Percentiles rank a stretch among this genome's conserved stretches.
Evolutionary conservation across 2,888 invertebrate genomes (phyloP).

Genomic region (Argyra leucocephala): DNA sequence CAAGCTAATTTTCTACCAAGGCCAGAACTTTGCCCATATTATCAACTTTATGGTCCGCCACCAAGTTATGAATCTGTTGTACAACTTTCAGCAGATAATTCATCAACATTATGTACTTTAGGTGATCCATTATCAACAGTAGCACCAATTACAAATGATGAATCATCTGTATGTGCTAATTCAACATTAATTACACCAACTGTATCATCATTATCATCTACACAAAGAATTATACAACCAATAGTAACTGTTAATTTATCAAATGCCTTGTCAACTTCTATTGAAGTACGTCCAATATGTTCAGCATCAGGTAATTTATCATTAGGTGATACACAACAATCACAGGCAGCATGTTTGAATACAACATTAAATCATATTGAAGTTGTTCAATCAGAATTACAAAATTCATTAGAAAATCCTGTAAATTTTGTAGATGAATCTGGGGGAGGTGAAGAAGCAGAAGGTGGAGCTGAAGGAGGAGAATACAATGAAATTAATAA

Average conservation of each 20-base stretch:
- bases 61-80: slow-evolving; percentile 46
- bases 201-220: background rate
- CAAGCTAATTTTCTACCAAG: background rate
- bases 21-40: slow-evolving; percentile 36
- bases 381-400: background rate
- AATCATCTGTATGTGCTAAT: background rate
- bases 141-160: background rate
- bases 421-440: background rate
- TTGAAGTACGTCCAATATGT: background rate
- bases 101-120: slow-evolving; percentile 21
- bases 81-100: slow-evolving; percentile 19
- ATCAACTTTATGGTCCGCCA: slow-evolving; percentile 45
- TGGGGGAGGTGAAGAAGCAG: background rate
- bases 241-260: background rate
- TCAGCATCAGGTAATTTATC: slow-evolving; percentile 6
- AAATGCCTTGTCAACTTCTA: slow-evolving; percentile 10
- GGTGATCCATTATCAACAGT: slow-evolving; percentile 12
- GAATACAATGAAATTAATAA: background rate
- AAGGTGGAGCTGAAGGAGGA: background rate
- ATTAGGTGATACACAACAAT: background rate
- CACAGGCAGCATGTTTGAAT: background rate
- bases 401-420: background rate
- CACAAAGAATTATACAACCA: background rate
- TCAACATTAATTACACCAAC: background rate
- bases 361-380: background rate